These are phyloP conservation scores for Zaprionus lineosus DNA, from an alignment of 2,888 invertebrate species.

Conservation along the genomic window DNA sequence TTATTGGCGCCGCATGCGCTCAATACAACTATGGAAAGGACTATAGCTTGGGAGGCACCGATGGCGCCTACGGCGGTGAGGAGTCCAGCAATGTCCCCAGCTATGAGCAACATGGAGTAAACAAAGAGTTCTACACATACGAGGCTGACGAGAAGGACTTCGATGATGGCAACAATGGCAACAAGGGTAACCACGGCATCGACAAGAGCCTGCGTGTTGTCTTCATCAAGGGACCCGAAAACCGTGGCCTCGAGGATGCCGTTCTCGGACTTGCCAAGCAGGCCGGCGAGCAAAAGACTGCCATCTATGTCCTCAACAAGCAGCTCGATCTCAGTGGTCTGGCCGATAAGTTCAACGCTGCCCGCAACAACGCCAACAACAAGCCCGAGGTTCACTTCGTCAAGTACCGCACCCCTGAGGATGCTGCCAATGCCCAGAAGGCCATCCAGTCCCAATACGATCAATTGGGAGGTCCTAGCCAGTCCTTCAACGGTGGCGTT, in stretches of 20 bases:
- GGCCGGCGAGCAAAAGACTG: slow-evolving; percentile 76
- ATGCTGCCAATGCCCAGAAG: slow-evolving; percentile 77
- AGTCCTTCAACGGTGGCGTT: slow-evolving; percentile 71
- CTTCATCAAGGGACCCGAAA: slow-evolving; percentile 81
- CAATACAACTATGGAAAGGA: slow-evolving; percentile 69
- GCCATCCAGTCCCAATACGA: slow-evolving; percentile 77
- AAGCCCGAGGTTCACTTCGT: slow-evolving; percentile 80
- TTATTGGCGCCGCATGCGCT: slow-evolving; percentile 71
- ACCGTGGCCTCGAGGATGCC: slow-evolving; percentile 74
- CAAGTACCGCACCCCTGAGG: slow-evolving; percentile 80
- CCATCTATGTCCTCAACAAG: slow-evolving; percentile 77
- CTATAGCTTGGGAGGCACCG: not conserved
- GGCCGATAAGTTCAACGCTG: slow-evolving; percentile 65
- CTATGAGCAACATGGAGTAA: slow-evolving; percentile 39
- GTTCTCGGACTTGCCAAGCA: slow-evolving; percentile 73
- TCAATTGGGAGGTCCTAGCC: slow-evolving; percentile 68
- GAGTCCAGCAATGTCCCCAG: not conserved
- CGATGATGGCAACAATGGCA: slow-evolving; percentile 58
- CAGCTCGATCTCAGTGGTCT: slow-evolving; percentile 74
- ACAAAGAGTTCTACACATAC: slow-evolving; percentile 75
- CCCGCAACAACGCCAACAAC: slow-evolving; percentile 61
- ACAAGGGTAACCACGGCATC: slow-evolving; percentile 52
- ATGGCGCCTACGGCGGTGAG: slow-evolving; percentile 4
- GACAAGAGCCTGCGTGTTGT: slow-evolving; percentile 79
- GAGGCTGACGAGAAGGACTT: slow-evolving; percentile 72